Conservation (phyloP, 1,140 invertebrate genomes). For the Brachionus rubens region DNA sequence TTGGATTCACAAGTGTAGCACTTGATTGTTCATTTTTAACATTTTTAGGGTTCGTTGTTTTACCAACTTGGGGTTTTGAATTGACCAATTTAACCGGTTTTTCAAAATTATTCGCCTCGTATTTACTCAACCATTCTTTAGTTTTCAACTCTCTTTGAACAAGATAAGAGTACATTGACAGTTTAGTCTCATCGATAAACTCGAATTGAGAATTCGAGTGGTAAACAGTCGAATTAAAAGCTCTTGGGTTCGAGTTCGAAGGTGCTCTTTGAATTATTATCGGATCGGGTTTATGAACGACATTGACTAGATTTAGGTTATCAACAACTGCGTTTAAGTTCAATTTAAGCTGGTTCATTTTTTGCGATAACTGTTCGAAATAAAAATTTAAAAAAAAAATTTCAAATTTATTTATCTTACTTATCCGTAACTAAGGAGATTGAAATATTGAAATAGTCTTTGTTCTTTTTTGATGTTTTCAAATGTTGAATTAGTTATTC, state of each 20-base stretch:
- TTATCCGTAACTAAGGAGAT: too few relatives aligned
- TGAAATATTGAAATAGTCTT: too few relatives aligned
- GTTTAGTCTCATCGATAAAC: constrained; percentile 2
- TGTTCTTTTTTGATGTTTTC: too few relatives aligned
- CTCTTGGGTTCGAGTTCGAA: neutral
- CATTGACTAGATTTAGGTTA: constrained; percentile 17
- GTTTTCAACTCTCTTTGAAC: constrained; percentile 28
- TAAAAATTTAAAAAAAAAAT: too few relatives aligned
- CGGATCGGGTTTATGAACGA: neutral
- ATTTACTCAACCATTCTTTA: constrained; percentile 33
- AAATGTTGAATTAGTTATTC: too few relatives aligned
- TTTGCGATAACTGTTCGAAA: neutral
- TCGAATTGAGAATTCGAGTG: constrained; percentile 12
- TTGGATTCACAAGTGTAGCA: neutral
- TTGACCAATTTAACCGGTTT: neutral
- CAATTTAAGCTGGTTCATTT: constrained; percentile 3
- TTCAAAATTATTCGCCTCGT: constrained; percentile 32
- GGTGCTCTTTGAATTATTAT: neutral
- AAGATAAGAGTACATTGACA: constrained; percentile 21
- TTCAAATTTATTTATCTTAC: too few relatives aligned
- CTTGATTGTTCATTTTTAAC: neutral
- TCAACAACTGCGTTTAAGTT: constrained; percentile 14
- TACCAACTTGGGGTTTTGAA: neutral
- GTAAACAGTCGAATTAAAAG: neutral
- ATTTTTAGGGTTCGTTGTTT: neutral